These are phyloP conservation scores for Lethrus apterus DNA, from an alignment of 1,140 invertebrate genomes.

Conservation along the genomic window DNA sequence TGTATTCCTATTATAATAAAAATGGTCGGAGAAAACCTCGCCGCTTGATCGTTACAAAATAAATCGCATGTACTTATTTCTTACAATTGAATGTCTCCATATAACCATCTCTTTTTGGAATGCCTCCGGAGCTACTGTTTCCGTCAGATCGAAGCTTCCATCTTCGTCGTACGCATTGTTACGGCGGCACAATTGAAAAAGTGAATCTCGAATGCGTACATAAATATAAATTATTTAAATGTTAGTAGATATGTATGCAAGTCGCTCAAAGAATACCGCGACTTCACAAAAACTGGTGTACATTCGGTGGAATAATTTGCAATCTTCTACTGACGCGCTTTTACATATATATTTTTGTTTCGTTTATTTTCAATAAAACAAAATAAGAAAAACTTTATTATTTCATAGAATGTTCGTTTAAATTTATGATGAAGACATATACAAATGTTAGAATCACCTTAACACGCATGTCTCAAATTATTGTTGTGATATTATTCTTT, in stretches of 20 bases:
- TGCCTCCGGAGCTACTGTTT: constrained; percentile 22
- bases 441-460: no score
- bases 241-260: constrained; percentile 40
- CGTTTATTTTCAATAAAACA: no score
- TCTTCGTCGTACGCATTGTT: constrained; percentile 33
- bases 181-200: constrained; percentile 36
- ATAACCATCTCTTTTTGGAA: constrained; percentile 31
- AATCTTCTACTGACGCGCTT: no score
- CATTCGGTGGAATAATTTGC: constrained; percentile 33
- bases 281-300: constrained; percentile 36
- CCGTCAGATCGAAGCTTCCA: constrained; percentile 26
- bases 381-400: no score
- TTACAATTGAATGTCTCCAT: constrained; percentile 22
- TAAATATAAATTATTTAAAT: constrained; percentile 42
- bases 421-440: no score
- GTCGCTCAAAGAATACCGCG: constrained; percentile 37
- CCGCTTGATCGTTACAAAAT: constrained; percentile 24
- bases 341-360: no score
- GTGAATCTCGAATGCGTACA: constrained; percentile 36
- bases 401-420: no score
- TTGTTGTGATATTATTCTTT: no score
- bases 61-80: constrained; percentile 20
- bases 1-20: constrained; percentile 20
- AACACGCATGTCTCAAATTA: no score
- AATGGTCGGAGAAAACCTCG: constrained; percentile 19